Conservation (phyloP, 2,888 invertebrate genomes). For the Caenorhabditis imperialis region DNA sequence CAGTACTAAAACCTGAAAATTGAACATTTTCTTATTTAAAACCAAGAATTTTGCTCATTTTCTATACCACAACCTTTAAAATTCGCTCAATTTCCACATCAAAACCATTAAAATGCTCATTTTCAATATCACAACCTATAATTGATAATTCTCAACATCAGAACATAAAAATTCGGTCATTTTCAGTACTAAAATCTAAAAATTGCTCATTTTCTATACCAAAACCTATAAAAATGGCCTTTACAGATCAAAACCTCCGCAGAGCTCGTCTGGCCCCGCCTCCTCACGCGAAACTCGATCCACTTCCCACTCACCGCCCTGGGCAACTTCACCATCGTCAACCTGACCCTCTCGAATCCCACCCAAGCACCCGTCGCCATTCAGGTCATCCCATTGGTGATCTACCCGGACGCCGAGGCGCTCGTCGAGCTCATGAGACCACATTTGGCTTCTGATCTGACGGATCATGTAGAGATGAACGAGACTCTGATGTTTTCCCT, state of each 20-base stretch:
- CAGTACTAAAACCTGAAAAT: no score
- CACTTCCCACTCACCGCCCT: conserved; percentile 86
- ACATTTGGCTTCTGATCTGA: conserved; percentile 55
- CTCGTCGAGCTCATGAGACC: conserved; percentile 79
- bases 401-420: conserved; percentile 83
- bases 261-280: conserved; percentile 84
- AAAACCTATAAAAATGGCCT: no score
- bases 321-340: conserved; percentile 83
- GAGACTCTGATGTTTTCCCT: conserved; percentile 80
- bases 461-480: conserved; percentile 78
- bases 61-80: no score
- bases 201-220: no score
- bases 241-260: conserved; percentile 83
- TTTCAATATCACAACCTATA: no score
- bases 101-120: no score
- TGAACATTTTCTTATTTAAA: no score
- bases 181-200: no score
- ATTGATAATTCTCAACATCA: no score
- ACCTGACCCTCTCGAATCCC: conserved; percentile 86
- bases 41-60: no score
- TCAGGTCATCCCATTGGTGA: conserved; percentile 83
- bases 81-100: no score
- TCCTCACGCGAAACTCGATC: conserved; percentile 80
- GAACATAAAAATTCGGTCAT: no score
- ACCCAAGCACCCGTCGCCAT: conserved; percentile 84